Evolutionary conservation across 2,797 vertebrate genomes (phyloP).

Genomic region (Lindbergichthys nudifrons): DNA sequence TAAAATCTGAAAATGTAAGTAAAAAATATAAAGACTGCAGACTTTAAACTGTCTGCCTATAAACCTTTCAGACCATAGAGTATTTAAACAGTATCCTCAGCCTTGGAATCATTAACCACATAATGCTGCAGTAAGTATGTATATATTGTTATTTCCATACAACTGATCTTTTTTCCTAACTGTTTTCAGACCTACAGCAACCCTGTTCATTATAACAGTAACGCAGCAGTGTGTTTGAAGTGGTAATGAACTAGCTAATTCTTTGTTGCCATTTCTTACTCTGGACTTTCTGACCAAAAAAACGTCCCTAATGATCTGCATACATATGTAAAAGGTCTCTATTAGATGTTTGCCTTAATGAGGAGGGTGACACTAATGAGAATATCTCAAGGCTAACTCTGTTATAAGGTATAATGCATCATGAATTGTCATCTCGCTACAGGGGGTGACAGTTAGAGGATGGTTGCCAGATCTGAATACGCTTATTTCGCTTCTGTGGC

Average conservation of each 20-base stretch:
- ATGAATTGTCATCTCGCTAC: constrained; percentile 26
- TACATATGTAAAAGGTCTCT: constrained; percentile 20
- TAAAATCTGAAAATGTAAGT: not conserved
- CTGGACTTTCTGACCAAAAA: constrained; percentile 2
- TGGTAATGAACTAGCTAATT: constrained; percentile 41
- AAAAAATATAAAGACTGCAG: not conserved
- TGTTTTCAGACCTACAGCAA: constrained; percentile 26
- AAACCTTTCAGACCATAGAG: not conserved
- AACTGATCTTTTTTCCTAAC: constrained; percentile 1
- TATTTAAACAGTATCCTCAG: not conserved
- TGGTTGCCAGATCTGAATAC: constrained; percentile 32
- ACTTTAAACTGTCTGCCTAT: not conserved
- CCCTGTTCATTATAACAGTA: constrained; percentile 24
- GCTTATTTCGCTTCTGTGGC: constrained; percentile 58
- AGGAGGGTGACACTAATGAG: constrained; percentile 38
- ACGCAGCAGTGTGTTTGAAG: constrained; percentile 40
- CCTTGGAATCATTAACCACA: not conserved
- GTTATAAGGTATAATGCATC: constrained; percentile 8
- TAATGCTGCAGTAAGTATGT: not conserved
- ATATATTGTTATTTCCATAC: constrained; percentile 16
- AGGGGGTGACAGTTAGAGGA: constrained; percentile 30
- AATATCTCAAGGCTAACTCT: constrained; percentile 20
- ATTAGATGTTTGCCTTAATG: constrained; percentile 14
- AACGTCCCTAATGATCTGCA: constrained; percentile 26
- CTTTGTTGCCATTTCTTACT: constrained; percentile 4